Evolutionary conservation across 2,797 vertebrate genomes (phyloP).

Genomic region (Luscinia luscinia): DNA sequence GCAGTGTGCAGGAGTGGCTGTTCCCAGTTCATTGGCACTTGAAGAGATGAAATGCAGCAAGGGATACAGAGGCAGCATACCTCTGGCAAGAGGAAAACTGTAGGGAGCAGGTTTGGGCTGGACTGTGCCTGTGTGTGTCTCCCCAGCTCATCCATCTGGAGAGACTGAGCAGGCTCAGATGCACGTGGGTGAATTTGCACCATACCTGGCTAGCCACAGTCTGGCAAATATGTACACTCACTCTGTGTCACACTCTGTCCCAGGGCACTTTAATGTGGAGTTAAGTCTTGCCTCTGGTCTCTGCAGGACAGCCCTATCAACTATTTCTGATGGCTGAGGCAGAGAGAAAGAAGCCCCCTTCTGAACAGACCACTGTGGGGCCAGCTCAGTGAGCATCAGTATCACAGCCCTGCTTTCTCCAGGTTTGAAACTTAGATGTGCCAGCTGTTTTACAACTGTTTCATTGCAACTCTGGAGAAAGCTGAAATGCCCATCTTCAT

Average conservation of each 20-base stretch:
- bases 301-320: neutral
- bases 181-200: neutral
- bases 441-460: too few species aligned
- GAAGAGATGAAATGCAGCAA: neutral
- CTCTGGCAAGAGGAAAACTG: neutral
- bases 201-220: neutral
- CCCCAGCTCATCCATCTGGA: neutral
- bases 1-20: neutral
- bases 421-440: too few species aligned
- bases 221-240: neutral
- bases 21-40: neutral
- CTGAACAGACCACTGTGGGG: too few species aligned
- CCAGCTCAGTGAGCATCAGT: too few species aligned
- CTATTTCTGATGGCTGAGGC: neutral
- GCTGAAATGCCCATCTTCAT: too few species aligned
- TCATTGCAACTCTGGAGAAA: too few species aligned
- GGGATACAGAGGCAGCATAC: neutral
- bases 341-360: too few species aligned
- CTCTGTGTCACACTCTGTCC: neutral
- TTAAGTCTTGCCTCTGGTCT: neutral
- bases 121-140: neutral
- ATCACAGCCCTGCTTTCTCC: too few species aligned
- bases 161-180: neutral
- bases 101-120: rapidly evolving
- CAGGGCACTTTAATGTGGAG: neutral